Percentiles rank a stretch among this genome's conserved stretches.
Evolutionary conservation across 2,113 vertebrate genomes (phyloP).

Genomic region (Cnemophilus loriae): DNA sequence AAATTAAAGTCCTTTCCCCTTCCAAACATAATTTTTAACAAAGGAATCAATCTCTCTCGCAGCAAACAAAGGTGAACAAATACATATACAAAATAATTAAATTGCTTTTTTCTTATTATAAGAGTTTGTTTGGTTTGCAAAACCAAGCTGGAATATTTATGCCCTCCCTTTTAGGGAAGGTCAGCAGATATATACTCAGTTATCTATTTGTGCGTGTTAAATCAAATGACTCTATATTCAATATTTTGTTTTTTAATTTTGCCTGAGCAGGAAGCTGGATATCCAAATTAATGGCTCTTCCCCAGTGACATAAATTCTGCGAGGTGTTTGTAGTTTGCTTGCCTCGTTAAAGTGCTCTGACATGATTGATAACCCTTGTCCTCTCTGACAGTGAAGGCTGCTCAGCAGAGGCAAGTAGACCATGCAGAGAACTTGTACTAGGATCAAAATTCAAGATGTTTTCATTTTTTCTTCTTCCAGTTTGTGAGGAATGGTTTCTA

Average conservation of each 20-base stretch:
- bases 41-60: neutral
- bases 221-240: conserved; percentile 61
- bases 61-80: conserved; percentile 27
- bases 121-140: conserved; percentile 60
- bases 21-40: conserved; percentile 9
- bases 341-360: conserved; percentile 23
- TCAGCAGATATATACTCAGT: conserved; percentile 52
- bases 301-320: conserved; percentile 48
- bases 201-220: conserved; percentile 57
- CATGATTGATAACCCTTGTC: conserved; percentile 56
- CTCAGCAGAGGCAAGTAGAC: neutral
- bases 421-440: neutral
- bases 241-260: conserved; percentile 75
- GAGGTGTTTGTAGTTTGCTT: conserved; percentile 37
- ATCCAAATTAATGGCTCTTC: conserved; percentile 69
- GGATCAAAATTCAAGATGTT: conserved; percentile 52
- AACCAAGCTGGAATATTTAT: conserved; percentile 54
- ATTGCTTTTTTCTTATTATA: conserved; percentile 12
- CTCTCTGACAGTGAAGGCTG: neutral
- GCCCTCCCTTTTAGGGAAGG: conserved; percentile 60
- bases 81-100: conserved; percentile 26
- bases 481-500: conserved; percentile 30
- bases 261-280: conserved; percentile 54
- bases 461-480: conserved; percentile 57
- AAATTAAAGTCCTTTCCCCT: conserved; percentile 17